These are phyloP conservation scores for Microcebus murinus DNA, from an alignment of 2,113 vertebrate species.

Conservation along the genomic window DNA sequence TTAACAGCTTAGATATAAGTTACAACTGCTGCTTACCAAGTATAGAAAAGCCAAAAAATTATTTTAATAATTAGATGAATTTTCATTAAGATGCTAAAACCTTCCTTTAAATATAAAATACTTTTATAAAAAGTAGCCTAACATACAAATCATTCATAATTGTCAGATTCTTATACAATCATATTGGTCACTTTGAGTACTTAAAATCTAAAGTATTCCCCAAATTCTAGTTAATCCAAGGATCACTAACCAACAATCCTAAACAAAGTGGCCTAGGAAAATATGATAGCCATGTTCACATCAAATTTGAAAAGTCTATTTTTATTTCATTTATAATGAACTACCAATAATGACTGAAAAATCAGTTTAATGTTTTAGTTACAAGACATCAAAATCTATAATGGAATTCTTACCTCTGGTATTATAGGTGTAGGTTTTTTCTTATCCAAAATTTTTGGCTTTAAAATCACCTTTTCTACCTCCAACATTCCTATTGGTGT, in stretches of 20 bases:
- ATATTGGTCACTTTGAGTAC: not conserved
- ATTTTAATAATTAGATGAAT: not conserved
- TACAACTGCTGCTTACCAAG: not conserved
- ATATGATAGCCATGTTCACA: not conserved
- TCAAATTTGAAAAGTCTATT: conserved; percentile 19
- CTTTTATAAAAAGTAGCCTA: not conserved
- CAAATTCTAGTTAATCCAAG: conserved; percentile 10
- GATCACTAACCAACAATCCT: not conserved
- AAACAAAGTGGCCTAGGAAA: not conserved
- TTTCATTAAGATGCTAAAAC: conserved; percentile 11
- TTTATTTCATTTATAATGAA: conserved; percentile 38
- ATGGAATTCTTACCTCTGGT: conserved; percentile 91
- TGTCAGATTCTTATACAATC: not conserved
- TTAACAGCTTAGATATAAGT: not conserved
- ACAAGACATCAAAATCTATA: not conserved
- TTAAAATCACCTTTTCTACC: conserved; percentile 94
- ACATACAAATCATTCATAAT: not conserved
- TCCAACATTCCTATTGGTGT: conserved; percentile 94
- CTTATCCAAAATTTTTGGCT: conserved; percentile 92
- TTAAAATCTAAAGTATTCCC: conserved; percentile 7
- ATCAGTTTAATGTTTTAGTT: conserved; percentile 2
- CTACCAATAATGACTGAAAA: not conserved
- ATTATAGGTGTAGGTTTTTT: conserved; percentile 92
- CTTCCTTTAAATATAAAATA: not conserved
- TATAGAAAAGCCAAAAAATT: not conserved